Evolutionary conservation across 2,113 vertebrate species (phyloP).

Genomic region (Malaclemys terrapin): DNA sequence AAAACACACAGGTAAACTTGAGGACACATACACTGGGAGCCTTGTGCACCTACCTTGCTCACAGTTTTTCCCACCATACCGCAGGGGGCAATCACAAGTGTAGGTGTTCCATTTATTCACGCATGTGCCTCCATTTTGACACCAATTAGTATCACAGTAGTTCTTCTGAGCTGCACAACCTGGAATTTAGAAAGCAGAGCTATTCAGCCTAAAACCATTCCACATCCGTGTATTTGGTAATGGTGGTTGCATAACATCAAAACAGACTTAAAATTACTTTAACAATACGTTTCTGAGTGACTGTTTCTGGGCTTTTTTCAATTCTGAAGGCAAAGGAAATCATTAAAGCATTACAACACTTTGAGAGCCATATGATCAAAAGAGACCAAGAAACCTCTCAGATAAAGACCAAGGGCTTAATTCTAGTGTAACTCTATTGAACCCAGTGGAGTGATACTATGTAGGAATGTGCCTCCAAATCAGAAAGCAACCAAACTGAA

Average conservation of each 20-base stretch:
- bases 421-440: background rate
- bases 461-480: background rate
- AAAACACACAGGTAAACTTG: background rate
- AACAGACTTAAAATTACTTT: background rate
- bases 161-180: constrained; percentile 91
- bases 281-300: background rate
- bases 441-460: background rate
- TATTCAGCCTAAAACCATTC: background rate
- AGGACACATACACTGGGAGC: fast-evolving
- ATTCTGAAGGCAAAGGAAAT: background rate
- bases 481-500: background rate
- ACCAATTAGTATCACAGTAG: constrained; percentile 86
- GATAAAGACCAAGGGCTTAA: background rate
- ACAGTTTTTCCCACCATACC: constrained; percentile 94
- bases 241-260: no score
- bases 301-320: background rate
- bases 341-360: background rate
- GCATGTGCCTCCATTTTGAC: constrained; percentile 92
- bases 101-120: constrained; percentile 93
- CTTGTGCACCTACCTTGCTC: constrained; percentile 87
- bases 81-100: constrained; percentile 87
- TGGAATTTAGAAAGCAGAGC: constrained; percentile 48
- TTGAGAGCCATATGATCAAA: background rate
- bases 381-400: background rate
- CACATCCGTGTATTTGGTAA: background rate